Evolutionary conservation across 2,113 vertebrate species (phyloP), one percentile per base, ranked within the genome.

Genomic region (Pomatorhinus ruficollis): DNA sequence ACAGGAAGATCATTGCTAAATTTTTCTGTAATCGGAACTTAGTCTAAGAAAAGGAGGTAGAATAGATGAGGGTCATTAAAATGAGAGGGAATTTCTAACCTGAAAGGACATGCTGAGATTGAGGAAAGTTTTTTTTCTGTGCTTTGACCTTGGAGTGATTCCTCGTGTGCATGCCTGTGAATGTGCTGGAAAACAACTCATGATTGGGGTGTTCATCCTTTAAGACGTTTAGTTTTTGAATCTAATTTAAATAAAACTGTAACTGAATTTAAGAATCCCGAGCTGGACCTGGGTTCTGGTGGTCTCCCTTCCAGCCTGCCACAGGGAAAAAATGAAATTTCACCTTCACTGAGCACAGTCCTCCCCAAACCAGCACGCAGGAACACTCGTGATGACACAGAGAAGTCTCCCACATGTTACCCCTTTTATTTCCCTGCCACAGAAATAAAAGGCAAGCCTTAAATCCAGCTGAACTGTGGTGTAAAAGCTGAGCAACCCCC

Each of bases 371-470:
- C 47, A 53, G 39, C 59, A 22, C 18, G 4, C 59, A 64, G 37
- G 20, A 78, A 22, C 44, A 22, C 87, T 91, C 3, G 5, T 59
- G 92, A 13, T 87, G 82, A 59, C n/a, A 17, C 8, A 86, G 47
- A 63, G 44, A 75, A 69, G 83, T 84, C 57, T 86, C 76, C 54
- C 19, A 10, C 17, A 5, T 57, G 71, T 69, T 61, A 42, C 64
- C 42, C 56, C 56, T 79, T 95, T 87, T 40, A 59, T 96, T 97
- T 95, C 90, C 44, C 76, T 84, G 82, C 82, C 69, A 84, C 79
- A 75, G 60, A 81, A 94, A 81, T 44, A 39, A 90, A 88, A 52
- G 37, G 11, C 49, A 76, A 79, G n/a, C 44, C 65, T 84, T 84
- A 69, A 93, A 92, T 76, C 72, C 2, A 2, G 16, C 71, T 21